Percentiles rank a stretch among this genome's conserved stretches.
phyloP scores from a whole-genome alignment of 2,888 invertebrate genomes.

The Sarcophaga subvicina region DNA sequence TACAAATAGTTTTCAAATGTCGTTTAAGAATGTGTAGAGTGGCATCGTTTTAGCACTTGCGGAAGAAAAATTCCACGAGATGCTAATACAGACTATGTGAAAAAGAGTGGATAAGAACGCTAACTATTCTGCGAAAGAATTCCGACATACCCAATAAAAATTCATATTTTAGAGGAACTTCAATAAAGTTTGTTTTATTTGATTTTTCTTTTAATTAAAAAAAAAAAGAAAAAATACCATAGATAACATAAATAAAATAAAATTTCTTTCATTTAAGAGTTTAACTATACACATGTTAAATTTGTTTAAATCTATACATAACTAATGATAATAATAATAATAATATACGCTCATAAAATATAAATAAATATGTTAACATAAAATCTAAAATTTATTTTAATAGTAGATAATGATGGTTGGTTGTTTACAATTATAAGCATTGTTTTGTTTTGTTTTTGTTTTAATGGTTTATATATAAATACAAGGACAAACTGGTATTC shows the following conservation, averaged over 20 bases:
- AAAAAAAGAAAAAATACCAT: constrained; percentile 48
- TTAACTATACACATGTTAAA: constrained; percentile 17
- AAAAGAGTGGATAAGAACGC: no score
- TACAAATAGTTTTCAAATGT: no score
- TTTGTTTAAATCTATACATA: constrained; percentile 25
- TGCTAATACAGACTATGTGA: no score
- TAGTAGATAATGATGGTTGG: no score
- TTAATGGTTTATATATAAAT: constrained; percentile 20
- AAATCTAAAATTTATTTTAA: no score
- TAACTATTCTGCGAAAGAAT: no score
- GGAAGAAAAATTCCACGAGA: no score
- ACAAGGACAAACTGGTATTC: constrained; percentile 59
- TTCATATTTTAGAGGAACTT: constrained; percentile 57
- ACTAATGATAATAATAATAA: neutral
- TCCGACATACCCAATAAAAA: neutral
- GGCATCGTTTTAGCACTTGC: no score
- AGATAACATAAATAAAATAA: constrained; percentile 45
- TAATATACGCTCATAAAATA: neutral
- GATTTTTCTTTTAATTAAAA: constrained; percentile 41
- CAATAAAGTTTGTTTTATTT: constrained; percentile 54
- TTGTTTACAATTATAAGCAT: neutral
- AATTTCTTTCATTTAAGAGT: constrained; percentile 17
- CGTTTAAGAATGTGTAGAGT: no score
- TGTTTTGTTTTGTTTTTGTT: no score
- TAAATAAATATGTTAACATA: neutral